Percentiles rank a stretch among this genome's conserved stretches.
phyloP scores from a whole-genome alignment of 1,140 invertebrate genomes.

The Drosophila auraria region DNA sequence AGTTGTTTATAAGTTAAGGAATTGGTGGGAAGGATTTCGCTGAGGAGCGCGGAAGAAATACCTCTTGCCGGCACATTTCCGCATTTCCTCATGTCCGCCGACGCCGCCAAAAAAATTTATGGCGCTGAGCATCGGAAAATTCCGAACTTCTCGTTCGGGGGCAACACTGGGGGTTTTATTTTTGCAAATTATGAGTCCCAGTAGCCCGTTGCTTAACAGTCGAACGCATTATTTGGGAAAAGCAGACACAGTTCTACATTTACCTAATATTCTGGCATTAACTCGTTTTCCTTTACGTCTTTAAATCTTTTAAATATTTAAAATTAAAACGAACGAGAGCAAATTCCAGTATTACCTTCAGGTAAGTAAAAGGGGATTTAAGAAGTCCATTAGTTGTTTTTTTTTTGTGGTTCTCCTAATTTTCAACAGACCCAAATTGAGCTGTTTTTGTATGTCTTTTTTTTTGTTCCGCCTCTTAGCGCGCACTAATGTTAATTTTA shows the following conservation, averaged over 20 bases:
- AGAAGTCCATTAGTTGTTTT: too few species aligned
- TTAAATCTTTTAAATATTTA: too few species aligned
- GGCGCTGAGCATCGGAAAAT: neutral
- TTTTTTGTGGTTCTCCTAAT: neutral
- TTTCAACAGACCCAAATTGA: conserved; percentile 7
- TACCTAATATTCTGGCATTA: too few species aligned
- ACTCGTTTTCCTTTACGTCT: too few species aligned
- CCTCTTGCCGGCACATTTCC: too few species aligned
- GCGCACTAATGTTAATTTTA: conserved; percentile 45
- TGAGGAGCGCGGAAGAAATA: neutral
- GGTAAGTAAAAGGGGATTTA: neutral
- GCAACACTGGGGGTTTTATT: neutral
- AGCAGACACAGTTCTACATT: too few species aligned
- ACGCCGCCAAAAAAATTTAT: conserved; percentile 4
- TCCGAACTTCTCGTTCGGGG: neutral
- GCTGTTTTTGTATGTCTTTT: neutral
- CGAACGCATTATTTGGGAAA: too few species aligned
- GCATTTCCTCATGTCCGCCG: neutral
- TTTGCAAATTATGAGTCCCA: neutral
- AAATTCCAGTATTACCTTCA: neutral
- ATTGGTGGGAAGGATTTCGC: conserved; percentile 23
- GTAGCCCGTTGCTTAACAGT: too few species aligned
- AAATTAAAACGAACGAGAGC: too few species aligned
- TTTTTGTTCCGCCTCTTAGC: neutral
- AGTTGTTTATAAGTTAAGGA: conserved; percentile 79